Evolutionary conservation across 2,113 vertebrate species (phyloP).

Genomic region (Psephotus haematonotus): DNA sequence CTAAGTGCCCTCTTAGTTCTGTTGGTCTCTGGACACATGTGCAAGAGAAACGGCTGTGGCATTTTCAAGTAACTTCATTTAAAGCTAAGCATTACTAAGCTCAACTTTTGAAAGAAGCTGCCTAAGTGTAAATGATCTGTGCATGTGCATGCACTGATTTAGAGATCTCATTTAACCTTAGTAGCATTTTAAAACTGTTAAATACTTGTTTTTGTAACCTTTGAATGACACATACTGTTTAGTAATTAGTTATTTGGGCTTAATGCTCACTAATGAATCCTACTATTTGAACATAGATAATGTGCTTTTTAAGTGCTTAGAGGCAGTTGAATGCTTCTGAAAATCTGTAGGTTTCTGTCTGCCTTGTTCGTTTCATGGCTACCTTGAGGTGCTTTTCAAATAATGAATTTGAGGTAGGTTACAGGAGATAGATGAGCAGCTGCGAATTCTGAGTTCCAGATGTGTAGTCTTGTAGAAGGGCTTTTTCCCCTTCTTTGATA

Average conservation of each 20-base stretch:
- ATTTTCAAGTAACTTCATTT: not conserved
- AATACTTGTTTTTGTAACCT: not conserved
- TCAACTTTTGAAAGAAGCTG: not conserved
- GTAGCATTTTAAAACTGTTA: not conserved
- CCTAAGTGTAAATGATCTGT: fast-evolving
- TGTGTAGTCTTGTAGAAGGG: not conserved
- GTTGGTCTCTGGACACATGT: not conserved
- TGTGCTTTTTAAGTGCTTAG: not conserved
- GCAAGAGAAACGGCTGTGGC: not conserved
- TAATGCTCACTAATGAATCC: not conserved
- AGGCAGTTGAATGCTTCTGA: not conserved
- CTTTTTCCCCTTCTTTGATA: not conserved
- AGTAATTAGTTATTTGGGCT: constrained; percentile 20
- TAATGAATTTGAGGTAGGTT: not conserved
- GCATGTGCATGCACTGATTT: not conserved
- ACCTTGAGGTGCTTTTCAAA: not conserved
- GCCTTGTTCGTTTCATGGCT: not conserved
- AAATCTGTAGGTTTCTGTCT: not conserved
- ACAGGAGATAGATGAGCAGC: not conserved
- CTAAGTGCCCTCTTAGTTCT: not conserved
- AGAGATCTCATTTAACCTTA: not conserved
- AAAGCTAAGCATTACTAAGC: not conserved
- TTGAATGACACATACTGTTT: not conserved
- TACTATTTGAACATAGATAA: not conserved
- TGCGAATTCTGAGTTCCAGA: not conserved